A percentile compares a stretch with the other conserved stretches of the same genome.
phyloP scores from a whole-genome alignment of 2,888 invertebrate genomes.

The Onthophagus sagittarius region DNA sequence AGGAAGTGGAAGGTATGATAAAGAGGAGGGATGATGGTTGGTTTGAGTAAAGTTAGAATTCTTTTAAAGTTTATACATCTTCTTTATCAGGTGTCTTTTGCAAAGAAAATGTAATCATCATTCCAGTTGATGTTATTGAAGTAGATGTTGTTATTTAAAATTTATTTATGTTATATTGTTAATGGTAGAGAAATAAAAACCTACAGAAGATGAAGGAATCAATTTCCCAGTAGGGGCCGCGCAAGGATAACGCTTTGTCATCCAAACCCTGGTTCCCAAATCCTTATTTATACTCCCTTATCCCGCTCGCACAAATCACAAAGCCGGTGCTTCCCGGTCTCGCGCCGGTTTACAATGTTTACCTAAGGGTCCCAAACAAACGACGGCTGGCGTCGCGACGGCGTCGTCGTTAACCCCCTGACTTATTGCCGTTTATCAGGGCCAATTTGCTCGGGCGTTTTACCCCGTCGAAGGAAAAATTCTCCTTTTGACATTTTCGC shows the following conservation, averaged over 20 bases:
- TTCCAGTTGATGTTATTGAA: too few species aligned
- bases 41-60: too few species aligned
- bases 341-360: conserved; percentile 7
- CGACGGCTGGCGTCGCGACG: neutral
- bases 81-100: too few species aligned
- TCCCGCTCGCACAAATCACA: conserved; percentile 28
- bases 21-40: too few species aligned
- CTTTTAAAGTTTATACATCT: too few species aligned
- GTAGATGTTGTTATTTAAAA: neutral
- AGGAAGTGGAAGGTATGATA: too few species aligned
- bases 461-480: neutral
- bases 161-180: neutral
- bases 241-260: conserved; percentile 38
- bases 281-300: conserved; percentile 40
- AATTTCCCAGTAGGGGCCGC: conserved; percentile 1
- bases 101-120: too few species aligned
- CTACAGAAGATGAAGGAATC: neutral
- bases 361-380: conserved; percentile 2
- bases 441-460: neutral
- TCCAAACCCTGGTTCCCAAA: conserved; percentile 33
- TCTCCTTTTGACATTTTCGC: neutral
- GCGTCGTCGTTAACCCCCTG: conserved; percentile 2
- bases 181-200: neutral
- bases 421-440: neutral
- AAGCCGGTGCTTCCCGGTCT: neutral